These are phyloP conservation scores for Drosophila simulans DNA, from an alignment of 1,140 invertebrate genomes.

Conservation along the genomic window DNA sequence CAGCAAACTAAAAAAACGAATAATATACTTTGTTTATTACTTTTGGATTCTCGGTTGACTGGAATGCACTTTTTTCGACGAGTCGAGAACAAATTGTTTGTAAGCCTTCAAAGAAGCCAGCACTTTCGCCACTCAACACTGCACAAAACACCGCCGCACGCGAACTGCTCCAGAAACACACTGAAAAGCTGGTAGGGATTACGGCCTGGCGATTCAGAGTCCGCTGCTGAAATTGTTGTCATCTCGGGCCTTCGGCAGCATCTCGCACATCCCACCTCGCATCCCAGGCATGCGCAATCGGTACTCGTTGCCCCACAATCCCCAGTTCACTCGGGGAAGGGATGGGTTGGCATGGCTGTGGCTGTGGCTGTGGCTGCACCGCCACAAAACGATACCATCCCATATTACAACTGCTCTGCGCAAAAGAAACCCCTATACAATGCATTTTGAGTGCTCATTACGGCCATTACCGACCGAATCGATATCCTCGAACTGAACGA, in stretches of 20 bases:
- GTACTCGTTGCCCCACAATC: neutral
- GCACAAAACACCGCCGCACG: conserved; percentile 50
- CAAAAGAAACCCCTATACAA: neutral
- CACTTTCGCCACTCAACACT: conserved; percentile 10
- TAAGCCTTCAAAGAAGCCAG: conserved; percentile 25
- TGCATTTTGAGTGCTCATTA: neutral
- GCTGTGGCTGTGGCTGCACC: conserved; percentile 6
- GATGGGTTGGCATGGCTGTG: too few species aligned
- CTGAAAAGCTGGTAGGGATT: conserved; percentile 50
- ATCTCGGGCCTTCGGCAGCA: conserved; percentile 48
- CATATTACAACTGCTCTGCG: neutral
- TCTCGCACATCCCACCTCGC: conserved; percentile 17
- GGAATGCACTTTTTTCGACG: neutral
- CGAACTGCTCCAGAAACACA: conserved; percentile 64
- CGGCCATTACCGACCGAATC: neutral
- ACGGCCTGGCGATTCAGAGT: conserved; percentile 20
- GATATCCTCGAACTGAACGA: neutral
- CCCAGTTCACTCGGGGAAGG: neutral
- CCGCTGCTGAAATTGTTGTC: conserved; percentile 41
- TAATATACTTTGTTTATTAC: neutral
- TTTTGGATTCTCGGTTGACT: neutral
- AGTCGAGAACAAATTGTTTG: conserved; percentile 27
- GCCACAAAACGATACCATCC: conserved; percentile 4
- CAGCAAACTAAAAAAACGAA: too few species aligned
- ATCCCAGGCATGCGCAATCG: conserved; percentile 36